Evolutionary conservation across 2,888 invertebrate genomes (phyloP).

Genomic region (Xestia ashworthii): DNA sequence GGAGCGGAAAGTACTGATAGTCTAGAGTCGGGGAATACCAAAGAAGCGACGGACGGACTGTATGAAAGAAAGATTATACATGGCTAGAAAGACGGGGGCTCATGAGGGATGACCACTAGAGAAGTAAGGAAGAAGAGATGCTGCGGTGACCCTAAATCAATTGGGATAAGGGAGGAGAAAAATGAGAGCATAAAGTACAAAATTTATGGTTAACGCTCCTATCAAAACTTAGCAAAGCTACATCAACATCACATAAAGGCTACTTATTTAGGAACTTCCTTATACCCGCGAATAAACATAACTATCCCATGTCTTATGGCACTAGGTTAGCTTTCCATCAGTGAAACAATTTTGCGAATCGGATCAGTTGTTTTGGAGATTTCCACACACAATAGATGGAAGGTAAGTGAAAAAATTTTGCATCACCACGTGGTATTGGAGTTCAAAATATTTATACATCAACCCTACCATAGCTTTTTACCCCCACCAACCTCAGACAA

Average conservation of each 20-base stretch:
- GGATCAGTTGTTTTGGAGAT: not conserved
- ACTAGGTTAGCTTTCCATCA: not conserved
- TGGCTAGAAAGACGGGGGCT: not conserved
- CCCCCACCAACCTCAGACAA: slow-evolving; percentile 16
- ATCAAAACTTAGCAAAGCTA: not conserved
- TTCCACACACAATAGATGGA: not conserved
- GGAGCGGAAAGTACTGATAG: not conserved
- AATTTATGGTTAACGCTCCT: not conserved
- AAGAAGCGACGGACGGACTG: not conserved
- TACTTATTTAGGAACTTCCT: not conserved
- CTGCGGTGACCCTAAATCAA: not conserved
- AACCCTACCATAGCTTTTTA: not conserved
- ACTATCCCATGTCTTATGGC: not conserved
- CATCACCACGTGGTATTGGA: not conserved
- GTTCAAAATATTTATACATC: slow-evolving; percentile 1
- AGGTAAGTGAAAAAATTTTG: not conserved
- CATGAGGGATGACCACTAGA: not conserved
- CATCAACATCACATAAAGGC: not conserved
- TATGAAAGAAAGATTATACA: not conserved
- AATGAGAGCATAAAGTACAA: not conserved
- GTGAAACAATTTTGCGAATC: not conserved
- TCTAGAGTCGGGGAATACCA: not conserved
- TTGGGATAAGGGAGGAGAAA: not conserved
- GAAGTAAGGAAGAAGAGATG: not conserved
- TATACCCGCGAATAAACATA: not conserved